Evolutionary conservation across 2,113 vertebrate species (phyloP).

Genomic region (Alligator mississippiensis): DNA sequence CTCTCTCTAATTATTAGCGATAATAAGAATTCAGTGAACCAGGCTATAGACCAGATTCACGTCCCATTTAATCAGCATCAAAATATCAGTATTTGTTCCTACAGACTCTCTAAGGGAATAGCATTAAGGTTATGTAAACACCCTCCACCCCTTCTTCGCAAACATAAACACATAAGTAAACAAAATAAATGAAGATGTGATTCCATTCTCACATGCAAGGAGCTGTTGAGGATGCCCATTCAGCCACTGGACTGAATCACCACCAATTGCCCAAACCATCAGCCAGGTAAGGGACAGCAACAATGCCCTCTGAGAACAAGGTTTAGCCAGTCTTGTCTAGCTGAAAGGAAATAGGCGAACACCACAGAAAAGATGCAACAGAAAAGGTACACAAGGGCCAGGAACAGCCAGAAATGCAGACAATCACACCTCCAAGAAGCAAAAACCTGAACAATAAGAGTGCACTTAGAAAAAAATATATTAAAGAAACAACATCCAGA

Average conservation of each 20-base stretch:
- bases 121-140: neutral
- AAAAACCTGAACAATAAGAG: neutral
- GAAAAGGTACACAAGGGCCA: neutral
- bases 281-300: neutral
- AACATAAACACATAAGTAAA: neutral
- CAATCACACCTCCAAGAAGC: neutral
- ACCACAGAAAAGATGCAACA: neutral
- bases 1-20: neutral
- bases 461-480: no score
- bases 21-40: neutral
- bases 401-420: neutral
- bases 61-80: neutral
- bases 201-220: neutral
- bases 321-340: neutral
- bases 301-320: neutral
- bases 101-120: neutral
- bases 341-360: neutral
- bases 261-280: neutral
- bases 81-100: neutral
- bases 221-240: neutral
- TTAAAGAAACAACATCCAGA: neutral
- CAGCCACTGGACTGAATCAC: neutral
- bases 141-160: neutral
- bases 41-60: neutral
- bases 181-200: accelerated